Percentiles rank a stretch among this genome's conserved stretches.
phyloP scores from a whole-genome alignment of 2,113 vertebrate species.

The Boleophthalmus pectinirostris region DNA sequence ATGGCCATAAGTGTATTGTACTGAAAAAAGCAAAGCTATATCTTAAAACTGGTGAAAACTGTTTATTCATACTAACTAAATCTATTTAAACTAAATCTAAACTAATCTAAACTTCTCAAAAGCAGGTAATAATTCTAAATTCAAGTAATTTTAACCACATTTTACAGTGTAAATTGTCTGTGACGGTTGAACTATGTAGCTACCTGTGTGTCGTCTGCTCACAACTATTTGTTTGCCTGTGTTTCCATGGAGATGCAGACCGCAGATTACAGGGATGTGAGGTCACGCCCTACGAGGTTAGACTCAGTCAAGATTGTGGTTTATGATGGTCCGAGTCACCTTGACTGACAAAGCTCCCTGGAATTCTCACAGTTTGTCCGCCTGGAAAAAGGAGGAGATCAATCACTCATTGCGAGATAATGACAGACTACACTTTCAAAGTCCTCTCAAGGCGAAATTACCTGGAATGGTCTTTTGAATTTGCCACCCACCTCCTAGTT shows the following conservation, averaged over 20 bases:
- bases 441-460: background rate
- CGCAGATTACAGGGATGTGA: slow-evolving; percentile 77
- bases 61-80: background rate
- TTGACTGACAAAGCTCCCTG: slow-evolving; percentile 52
- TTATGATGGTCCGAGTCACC: slow-evolving; percentile 71
- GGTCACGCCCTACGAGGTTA: slow-evolving; percentile 65
- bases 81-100: background rate
- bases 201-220: slow-evolving; percentile 41
- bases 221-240: slow-evolving; percentile 60
- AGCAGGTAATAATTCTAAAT: background rate
- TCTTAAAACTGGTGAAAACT: background rate
- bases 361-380: slow-evolving; percentile 8
- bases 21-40: background rate
- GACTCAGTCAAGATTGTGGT: slow-evolving; percentile 73
- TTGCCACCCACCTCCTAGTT: background rate
- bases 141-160: background rate
- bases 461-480: background rate
- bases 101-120: background rate
- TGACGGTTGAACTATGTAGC: slow-evolving; percentile 40
- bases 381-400: background rate
- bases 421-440: slow-evolving; percentile 18
- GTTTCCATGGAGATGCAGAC: slow-evolving; percentile 68
- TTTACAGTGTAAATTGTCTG: background rate
- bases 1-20: background rate
- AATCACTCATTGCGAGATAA: slow-evolving; percentile 5